Conservation (phyloP, 2,113 vertebrate species). For the Gyps fulvus region DNA sequence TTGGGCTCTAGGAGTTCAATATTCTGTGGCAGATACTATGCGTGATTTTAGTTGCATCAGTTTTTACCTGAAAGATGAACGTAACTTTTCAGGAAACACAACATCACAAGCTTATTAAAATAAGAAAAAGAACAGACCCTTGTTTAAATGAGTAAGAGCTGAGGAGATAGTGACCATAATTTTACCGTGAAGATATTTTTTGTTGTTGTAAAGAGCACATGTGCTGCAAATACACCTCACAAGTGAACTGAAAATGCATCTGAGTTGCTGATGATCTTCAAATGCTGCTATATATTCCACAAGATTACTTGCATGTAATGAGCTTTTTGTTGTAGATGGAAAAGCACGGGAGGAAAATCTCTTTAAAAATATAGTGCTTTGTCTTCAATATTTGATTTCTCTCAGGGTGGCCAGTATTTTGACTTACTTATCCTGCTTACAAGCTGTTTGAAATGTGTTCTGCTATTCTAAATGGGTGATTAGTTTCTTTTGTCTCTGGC, state of each 20-base stretch:
- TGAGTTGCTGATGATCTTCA: constrained; percentile 61
- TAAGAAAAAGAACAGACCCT: background rate
- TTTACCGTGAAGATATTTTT: constrained; percentile 35
- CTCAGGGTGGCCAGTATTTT: constrained; percentile 79
- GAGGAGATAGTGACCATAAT: background rate
- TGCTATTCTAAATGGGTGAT: constrained; percentile 65
- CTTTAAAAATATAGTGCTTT: constrained; percentile 60
- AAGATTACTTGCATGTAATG: constrained; percentile 66
- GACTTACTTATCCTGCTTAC: constrained; percentile 70
- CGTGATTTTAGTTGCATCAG: constrained; percentile 15
- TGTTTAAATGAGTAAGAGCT: constrained; percentile 4
- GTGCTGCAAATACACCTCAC: constrained; percentile 42
- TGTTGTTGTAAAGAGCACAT: constrained; percentile 56
- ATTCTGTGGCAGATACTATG: constrained; percentile 8
- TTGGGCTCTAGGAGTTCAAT: constrained; percentile 52
- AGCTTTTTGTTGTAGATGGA: constrained; percentile 69
- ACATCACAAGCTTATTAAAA: background rate
- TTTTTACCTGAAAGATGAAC: background rate
- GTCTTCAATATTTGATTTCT: constrained; percentile 69
- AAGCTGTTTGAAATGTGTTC: constrained; percentile 66
- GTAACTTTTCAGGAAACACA: background rate
- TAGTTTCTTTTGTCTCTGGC: constrained; percentile 67
- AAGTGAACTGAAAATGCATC: constrained; percentile 62
- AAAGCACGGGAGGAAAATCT: constrained; percentile 65
- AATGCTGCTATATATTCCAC: constrained; percentile 72